A percentile compares a stretch with the other conserved stretches of the same genome.
Evolutionary conservation across 2,797 vertebrate genomes (phyloP).

Genomic region (Acipenser transmontanus): DNA sequence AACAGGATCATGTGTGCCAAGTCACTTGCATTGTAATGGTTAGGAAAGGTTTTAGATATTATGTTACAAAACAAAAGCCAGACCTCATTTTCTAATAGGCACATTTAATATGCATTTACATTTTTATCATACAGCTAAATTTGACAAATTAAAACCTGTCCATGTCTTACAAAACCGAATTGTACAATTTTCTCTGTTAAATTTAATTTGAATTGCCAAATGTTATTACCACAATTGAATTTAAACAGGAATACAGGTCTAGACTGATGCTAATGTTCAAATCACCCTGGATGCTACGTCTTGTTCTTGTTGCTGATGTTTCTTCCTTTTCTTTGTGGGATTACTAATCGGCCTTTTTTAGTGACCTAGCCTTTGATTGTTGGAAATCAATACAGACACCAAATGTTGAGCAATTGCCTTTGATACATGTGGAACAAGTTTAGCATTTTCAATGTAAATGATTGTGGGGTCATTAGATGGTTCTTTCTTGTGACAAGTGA

Average conservation of each 20-base stretch:
- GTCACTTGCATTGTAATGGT: neutral
- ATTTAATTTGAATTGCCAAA: slow-evolving; percentile 21
- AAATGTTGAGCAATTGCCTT: slow-evolving; percentile 23
- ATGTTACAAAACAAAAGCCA: neutral
- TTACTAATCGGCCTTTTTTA: slow-evolving; percentile 20
- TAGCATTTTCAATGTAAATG: slow-evolving; percentile 13
- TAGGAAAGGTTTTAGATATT: neutral
- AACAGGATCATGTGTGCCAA: neutral
- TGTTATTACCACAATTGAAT: slow-evolving; percentile 26
- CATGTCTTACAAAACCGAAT: slow-evolving; percentile 9
- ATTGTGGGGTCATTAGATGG: slow-evolving; percentile 5
- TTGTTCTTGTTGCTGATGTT: slow-evolving; percentile 9
- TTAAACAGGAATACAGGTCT: slow-evolving; percentile 21
- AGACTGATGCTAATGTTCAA: slow-evolving; percentile 19
- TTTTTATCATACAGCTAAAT: neutral
- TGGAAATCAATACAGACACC: slow-evolving; percentile 29
- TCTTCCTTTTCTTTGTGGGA: slow-evolving; percentile 12
- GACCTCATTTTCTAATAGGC: neutral
- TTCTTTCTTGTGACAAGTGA: neutral
- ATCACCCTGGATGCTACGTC: slow-evolving; percentile 21
- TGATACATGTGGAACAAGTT: slow-evolving; percentile 28
- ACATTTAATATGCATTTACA: slow-evolving; percentile 1
- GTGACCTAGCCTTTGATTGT: slow-evolving; percentile 13
- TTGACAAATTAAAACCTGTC: slow-evolving; percentile 23
- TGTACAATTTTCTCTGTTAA: slow-evolving; percentile 14